Percentiles rank a stretch among this genome's conserved stretches.
Evolutionary conservation across 92 coral and sea anemone genomes (phyloP).

Genomic region (Zoanthus sansibaricus): DNA sequence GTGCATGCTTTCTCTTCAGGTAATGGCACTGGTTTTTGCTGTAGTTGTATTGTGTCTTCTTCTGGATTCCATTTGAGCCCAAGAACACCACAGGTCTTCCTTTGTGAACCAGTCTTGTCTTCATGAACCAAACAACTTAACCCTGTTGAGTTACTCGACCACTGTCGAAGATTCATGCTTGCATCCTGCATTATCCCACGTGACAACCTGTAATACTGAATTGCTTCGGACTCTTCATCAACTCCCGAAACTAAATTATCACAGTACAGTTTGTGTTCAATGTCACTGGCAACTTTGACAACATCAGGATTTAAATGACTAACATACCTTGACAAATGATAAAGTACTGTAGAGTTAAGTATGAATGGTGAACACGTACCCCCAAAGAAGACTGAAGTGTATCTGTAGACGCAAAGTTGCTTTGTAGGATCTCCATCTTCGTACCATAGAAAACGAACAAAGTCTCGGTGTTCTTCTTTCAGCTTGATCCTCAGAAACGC

Average conservation of each 20-base stretch:
- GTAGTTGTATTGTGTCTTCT: constrained; percentile 53
- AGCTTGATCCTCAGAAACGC: constrained; percentile 46
- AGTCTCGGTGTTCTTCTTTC: constrained; percentile 53
- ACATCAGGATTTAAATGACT: constrained; percentile 21
- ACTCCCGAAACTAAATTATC: constrained; percentile 37
- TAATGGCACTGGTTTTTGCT: constrained; percentile 20
- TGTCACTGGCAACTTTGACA: constrained; percentile 35
- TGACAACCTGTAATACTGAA: constrained; percentile 36
- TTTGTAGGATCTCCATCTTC: constrained; percentile 40
- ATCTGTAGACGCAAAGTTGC: too few species aligned
- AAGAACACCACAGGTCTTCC: constrained; percentile 39
- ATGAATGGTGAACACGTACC: too few species aligned
- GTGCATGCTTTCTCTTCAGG: constrained; percentile 44
- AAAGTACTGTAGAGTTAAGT: too few species aligned
- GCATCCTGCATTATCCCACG: constrained; percentile 46
- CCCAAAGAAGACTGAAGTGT: too few species aligned
- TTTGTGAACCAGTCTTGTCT: constrained; percentile 48
- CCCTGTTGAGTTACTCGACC: constrained; percentile 46
- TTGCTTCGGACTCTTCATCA: constrained; percentile 38
- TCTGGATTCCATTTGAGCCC: constrained; percentile 41
- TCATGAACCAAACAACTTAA: constrained; percentile 16
- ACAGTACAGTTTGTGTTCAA: constrained; percentile 43
- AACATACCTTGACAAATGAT: background rate
- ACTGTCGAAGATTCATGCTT: constrained; percentile 59
- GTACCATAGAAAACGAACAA: constrained; percentile 54